Evolutionary conservation across 2,888 invertebrate genomes (phyloP), one percentile per base, ranked within the genome.

Genomic region (Chaitophorus viminalis): DNA sequence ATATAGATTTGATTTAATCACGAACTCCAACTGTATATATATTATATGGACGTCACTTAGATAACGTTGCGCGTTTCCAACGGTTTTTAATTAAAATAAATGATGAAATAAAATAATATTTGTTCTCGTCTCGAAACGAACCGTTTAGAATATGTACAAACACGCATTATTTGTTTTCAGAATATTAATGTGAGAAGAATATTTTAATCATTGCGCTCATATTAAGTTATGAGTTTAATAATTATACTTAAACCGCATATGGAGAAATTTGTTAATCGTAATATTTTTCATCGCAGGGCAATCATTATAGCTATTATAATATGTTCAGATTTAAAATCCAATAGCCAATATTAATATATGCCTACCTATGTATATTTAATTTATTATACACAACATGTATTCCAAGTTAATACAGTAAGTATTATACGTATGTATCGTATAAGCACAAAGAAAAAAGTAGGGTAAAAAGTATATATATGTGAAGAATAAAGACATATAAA

Each of bases 1-100:
- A 70, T 70, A 17, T 70, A 17, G 31, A 70, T 70, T 70, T 31
- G 31, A 70, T 70, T 4, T 29, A 14, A 70, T 29, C 29, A 70
- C 29, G 29, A 70, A 70, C 31, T 29, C 8, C 29, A 25, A 60
- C 21, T 60, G 21, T 3, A 6, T 25, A 1, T 25, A n/a, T n/a
- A n/a, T n/a, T n/a, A n/a, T n/a, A n/a, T n/a, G n/a, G n/a, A 31
- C 29, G 70, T 25, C 70, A 17, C 11, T 65, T 3, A 70, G 70
- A 70, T 70, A 29, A 68, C 29, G 29, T 8, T 31, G 31, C 31
- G 70, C 14, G 17, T 29, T 29, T 70, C 31, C 17, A 70, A 54
- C 25, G 29, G 36, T 74, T 74, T 46, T 36, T 74, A 25, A 74
- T 74, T 74, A 74, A 74, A 74, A 74, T 74, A 25, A 74, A 74